Conservation (phyloP, 1,140 invertebrate species). For the Microplitis mediator region DNA sequence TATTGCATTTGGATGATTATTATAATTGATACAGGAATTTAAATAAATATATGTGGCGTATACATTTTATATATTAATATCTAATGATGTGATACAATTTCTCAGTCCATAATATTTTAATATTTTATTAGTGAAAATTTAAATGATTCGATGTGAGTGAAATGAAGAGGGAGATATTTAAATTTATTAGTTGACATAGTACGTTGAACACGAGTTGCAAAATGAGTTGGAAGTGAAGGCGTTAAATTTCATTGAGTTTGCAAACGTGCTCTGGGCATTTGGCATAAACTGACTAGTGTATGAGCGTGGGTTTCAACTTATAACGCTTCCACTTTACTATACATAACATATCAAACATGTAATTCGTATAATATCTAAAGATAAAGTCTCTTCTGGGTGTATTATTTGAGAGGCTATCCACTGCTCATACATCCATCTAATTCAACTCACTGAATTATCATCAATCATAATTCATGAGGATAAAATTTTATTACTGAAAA, state of each 20-base stretch:
- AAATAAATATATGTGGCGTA: neutral
- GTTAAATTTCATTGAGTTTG: conserved; percentile 40
- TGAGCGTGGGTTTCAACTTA: conserved; percentile 23
- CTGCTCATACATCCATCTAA: conserved; percentile 10
- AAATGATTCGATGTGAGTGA: neutral
- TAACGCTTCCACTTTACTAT: conserved; percentile 27
- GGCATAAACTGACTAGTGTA: conserved; percentile 4
- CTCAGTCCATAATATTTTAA: no score
- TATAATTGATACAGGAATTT: no score
- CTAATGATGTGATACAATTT: no score
- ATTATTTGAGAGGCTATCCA: conserved; percentile 9
- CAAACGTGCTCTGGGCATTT: conserved; percentile 18
- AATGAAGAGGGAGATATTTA: conserved; percentile 6
- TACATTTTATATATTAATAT: neutral
- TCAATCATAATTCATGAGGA: conserved; percentile 19
- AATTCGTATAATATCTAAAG: conserved; percentile 23
- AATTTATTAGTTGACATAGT: conserved; percentile 27
- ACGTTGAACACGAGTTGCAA: conserved; percentile 25
- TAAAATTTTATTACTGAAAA: neutral
- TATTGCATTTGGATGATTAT: no score
- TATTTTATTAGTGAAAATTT: neutral
- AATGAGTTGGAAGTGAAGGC: conserved; percentile 43
- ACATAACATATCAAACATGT: conserved; percentile 13
- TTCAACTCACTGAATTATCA: conserved; percentile 12
- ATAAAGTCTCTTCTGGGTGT: conserved; percentile 19